phyloP scores from a whole-genome alignment of 2,797 vertebrate species.

The Capromys pilorides region DNA sequence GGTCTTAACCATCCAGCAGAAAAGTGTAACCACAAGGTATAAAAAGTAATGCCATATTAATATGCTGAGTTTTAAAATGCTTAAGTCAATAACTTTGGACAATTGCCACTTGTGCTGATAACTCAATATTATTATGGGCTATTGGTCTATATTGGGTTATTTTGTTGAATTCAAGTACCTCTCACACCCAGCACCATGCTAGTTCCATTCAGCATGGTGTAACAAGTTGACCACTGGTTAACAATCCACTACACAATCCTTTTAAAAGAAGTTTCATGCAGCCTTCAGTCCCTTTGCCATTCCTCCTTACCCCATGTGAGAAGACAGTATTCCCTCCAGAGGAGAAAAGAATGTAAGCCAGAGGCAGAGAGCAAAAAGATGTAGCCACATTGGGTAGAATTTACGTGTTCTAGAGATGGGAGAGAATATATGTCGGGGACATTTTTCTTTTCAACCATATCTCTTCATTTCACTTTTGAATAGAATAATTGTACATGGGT shows the following conservation, averaged over 20 bases:
- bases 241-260: no score
- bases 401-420: background rate
- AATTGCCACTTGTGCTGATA: no score
- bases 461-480: background rate
- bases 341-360: background rate
- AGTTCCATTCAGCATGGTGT: no score
- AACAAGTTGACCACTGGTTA: no score
- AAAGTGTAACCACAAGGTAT: no score
- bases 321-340: background rate
- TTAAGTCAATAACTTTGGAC: no score
- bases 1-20: background rate
- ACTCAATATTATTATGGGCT: no score
- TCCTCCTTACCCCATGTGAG: background rate
- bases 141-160: no score
- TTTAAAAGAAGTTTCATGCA: background rate
- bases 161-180: no score
- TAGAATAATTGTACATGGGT: background rate
- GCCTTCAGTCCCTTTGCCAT: background rate
- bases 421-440: background rate
- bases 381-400: background rate
- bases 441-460: background rate
- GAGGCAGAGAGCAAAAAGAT: background rate
- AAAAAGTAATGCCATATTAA: no score
- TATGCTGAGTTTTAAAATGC: no score
- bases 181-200: no score